Conservation (phyloP, 2,888 invertebrate species). For the Morpho helenor region DNA sequence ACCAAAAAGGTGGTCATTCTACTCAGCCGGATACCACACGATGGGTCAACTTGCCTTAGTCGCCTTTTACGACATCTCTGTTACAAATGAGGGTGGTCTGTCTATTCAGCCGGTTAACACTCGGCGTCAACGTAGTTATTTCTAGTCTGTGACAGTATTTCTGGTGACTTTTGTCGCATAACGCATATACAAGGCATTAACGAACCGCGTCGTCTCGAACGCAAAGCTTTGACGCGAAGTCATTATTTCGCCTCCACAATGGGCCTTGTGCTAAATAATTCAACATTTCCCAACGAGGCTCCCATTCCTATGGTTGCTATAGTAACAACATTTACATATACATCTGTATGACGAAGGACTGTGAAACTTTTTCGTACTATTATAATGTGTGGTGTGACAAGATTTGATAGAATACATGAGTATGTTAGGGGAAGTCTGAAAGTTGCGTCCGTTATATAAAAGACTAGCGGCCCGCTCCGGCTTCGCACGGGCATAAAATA, state of each 20-base stretch:
- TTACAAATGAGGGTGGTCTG: too few relatives aligned
- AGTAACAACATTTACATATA: slow-evolving; percentile 14
- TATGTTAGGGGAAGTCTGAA: too few relatives aligned
- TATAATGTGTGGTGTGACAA: background rate
- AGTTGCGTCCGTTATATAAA: too few relatives aligned
- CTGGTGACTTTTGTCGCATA: background rate
- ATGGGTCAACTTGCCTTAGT: too few relatives aligned
- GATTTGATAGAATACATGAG: background rate
- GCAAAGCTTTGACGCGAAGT: slow-evolving; percentile 23
- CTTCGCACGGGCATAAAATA: too few relatives aligned
- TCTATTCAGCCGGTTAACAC: too few relatives aligned
- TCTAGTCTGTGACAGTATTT: background rate
- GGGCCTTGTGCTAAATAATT: slow-evolving; percentile 25
- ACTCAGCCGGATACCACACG: too few relatives aligned
- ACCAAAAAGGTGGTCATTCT: too few relatives aligned
- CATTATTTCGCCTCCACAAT: slow-evolving; percentile 23
- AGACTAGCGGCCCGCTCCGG: too few relatives aligned
- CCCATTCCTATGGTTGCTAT: slow-evolving; percentile 12
- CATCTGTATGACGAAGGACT: slow-evolving; percentile 1
- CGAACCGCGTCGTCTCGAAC: slow-evolving; percentile 1
- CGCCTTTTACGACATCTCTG: too few relatives aligned
- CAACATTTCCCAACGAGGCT: slow-evolving; percentile 18
- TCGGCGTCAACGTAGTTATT: too few relatives aligned
- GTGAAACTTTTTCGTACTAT: background rate
- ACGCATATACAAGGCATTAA: background rate